These are phyloP conservation scores for Corynorhinus townsendii DNA, from an alignment of 2,113 vertebrate genomes.

Conservation along the genomic window DNA sequence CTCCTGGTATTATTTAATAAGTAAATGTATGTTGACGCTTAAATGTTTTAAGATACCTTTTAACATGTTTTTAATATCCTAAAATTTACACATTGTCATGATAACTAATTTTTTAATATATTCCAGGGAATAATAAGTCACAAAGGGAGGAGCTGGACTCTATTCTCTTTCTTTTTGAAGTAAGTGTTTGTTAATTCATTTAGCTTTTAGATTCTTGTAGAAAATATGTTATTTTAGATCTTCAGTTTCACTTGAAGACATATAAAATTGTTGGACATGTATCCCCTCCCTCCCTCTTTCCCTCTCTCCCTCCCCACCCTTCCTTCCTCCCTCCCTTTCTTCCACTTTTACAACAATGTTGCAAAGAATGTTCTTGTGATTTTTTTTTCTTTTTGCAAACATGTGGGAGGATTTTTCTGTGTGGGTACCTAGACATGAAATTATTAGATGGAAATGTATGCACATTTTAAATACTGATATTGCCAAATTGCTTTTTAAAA, in stretches of 20 bases:
- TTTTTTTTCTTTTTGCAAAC: neutral
- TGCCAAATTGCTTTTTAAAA: neutral
- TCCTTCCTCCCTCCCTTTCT: neutral
- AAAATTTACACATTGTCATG: neutral
- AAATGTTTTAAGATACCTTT: constrained; percentile 1
- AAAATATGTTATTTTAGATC: constrained; percentile 22
- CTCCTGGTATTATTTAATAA: neutral
- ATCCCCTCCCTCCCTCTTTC: neutral
- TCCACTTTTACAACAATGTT: neutral
- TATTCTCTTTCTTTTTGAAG: constrained; percentile 99
- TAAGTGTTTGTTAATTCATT: constrained; percentile 82
- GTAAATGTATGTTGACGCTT: neutral
- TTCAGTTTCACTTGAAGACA: neutral
- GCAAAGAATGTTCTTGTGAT: neutral
- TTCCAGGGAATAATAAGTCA: constrained; percentile 98
- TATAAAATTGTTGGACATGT: neutral
- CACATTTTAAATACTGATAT: constrained; percentile 19
- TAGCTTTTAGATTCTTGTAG: constrained; percentile 18
- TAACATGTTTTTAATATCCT: neutral
- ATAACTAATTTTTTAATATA: constrained; percentile 51
- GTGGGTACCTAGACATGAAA: neutral
- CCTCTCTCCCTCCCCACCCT: neutral
- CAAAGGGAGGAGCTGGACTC: constrained; percentile 99
- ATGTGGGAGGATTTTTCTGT: neutral
- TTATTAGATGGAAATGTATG: neutral